Evolutionary conservation across 2,113 vertebrate genomes (phyloP).

Genomic region (human): GRCh38 chr1:187166001-187166500

Average conservation of each 20-base stretch:
- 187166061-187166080: neutral
- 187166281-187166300: neutral
- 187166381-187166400: neutral
- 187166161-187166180: neutral
- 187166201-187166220: neutral
- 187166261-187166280: neutral
- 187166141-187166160: neutral
- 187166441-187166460: neutral
- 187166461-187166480: neutral
- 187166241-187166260: neutral
- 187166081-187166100: neutral
- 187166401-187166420: neutral
- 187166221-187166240: neutral
- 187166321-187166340: neutral
- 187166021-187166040: neutral
- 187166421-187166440: neutral
- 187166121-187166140: neutral
- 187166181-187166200: neutral
- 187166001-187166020: neutral
- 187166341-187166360: neutral
- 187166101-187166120: neutral
- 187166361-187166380: neutral
- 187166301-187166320: neutral
- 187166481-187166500: no score
- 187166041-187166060: neutral